Evolutionary conservation across 2,797 vertebrate genomes (phyloP).

Genomic region (Coendou prehensilis): DNA sequence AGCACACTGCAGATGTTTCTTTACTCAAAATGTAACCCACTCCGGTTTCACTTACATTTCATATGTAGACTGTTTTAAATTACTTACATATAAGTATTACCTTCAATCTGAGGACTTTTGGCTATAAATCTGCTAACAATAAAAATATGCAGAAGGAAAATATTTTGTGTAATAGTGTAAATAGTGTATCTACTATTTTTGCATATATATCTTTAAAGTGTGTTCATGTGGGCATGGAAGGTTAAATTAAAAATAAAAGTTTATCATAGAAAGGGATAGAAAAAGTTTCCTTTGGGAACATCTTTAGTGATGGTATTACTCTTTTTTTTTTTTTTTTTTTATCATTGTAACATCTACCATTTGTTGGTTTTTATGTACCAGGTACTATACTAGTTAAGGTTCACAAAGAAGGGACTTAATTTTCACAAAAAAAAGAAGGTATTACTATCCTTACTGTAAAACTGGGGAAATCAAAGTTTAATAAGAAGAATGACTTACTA

Average conservation of each 20-base stretch:
- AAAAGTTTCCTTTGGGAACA: background rate
- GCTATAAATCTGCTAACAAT: slow-evolving; percentile 31
- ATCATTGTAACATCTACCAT: background rate
- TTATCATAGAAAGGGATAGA: slow-evolving; percentile 12
- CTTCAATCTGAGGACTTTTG: background rate
- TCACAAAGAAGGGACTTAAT: background rate
- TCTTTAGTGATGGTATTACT: slow-evolving; percentile 13
- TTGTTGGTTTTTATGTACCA: background rate
- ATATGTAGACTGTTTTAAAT: slow-evolving; percentile 48
- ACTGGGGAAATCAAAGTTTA: slow-evolving; percentile 28
- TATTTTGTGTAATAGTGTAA: background rate
- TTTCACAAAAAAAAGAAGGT: background rate
- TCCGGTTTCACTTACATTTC: slow-evolving; percentile 63
- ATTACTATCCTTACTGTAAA: background rate
- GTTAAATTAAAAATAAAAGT: slow-evolving; percentile 46
- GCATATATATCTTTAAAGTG: background rate
- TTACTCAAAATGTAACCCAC: slow-evolving; percentile 36
- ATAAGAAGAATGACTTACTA: background rate
- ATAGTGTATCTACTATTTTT: background rate
- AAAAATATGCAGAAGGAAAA: slow-evolving; percentile 58
- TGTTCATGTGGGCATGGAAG: background rate
- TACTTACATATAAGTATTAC: slow-evolving; percentile 39
- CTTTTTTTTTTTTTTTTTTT: background rate
- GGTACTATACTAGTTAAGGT: background rate
- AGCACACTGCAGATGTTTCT: slow-evolving; percentile 70